Percentiles rank a stretch among this genome's conserved stretches.
Evolutionary conservation across 1,140 invertebrate genomes (phyloP).

Genomic region (Trinorchestia longiramus): DNA sequence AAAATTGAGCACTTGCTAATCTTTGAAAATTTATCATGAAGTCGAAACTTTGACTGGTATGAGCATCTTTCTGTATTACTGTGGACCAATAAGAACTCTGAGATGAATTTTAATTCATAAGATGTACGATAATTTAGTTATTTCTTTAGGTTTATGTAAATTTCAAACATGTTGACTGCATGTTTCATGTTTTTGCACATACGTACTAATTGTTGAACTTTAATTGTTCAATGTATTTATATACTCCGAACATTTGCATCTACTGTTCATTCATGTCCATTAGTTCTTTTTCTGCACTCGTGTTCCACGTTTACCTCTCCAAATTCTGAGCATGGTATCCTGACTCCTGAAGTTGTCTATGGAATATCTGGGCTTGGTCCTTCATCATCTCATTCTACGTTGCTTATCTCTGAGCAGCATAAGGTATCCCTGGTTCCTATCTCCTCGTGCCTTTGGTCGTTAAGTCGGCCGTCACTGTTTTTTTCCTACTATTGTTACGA

Average conservation of each 20-base stretch:
- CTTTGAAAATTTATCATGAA: background rate
- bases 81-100: background rate
- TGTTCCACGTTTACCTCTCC: background rate
- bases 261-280: background rate
- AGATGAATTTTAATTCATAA: background rate
- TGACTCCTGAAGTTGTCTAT: background rate
- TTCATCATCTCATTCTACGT: background rate
- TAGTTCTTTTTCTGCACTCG: background rate
- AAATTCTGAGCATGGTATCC: background rate
- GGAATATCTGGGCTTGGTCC: background rate
- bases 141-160: background rate
- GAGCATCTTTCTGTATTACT: background rate
- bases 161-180: background rate
- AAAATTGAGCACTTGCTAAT: background rate
- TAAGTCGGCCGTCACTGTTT: background rate
- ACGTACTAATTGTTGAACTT: background rate
- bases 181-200: background rate
- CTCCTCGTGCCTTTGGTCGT: background rate
- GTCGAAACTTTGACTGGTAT: background rate
- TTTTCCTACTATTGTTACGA: background rate
- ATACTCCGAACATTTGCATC: background rate
- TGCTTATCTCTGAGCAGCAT: background rate
- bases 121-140: background rate
- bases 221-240: background rate
- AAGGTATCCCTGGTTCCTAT: background rate